Evolutionary conservation across 2,797 vertebrate genomes (phyloP), one percentile per base, ranked within the genome.

Genomic region (Threskiornis aethiopicus): DNA sequence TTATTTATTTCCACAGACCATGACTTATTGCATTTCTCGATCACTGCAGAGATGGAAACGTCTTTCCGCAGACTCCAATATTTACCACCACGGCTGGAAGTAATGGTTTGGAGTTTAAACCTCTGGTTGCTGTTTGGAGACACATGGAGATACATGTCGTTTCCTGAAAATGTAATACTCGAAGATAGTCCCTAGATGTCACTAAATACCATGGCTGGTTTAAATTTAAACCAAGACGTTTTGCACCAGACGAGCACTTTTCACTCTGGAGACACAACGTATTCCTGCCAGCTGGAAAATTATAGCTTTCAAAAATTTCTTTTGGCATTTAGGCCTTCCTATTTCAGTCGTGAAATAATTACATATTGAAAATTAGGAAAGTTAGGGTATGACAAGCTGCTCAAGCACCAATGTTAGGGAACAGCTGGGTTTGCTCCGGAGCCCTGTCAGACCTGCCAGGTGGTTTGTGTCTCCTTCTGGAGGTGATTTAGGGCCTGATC

Each of bases 181-280:
- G 0, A 66, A 78, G 55, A 20, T 24, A 57, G 90, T 95, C 97
- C 95, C 97, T 98, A 98, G 97, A 97, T 98, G 97, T 97, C 97
- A 96, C 96, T 97, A 59, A 97, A 97, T 75, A 95, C 96, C 96
- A 89, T 4, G 52, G 31, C 87, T 96, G 77, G 24, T 46, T 93
- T 87, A 44, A 84, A 62, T 18, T 18, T 3, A 33, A 75, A 44
- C 33, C 65, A n/a, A 57, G 33, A 2, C 3, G 3, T 31, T 86
- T 58, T 37, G 41, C 26, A 70, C 5, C n/a, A 35, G 18, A 9
- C 9, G 5, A 39, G 16, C 33, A 26, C 20, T 75, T 55, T 33
- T 39, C 35, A 21, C 7, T 57, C 67, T 29, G 24, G 7, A 72
- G 21, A 51, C 24, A 16, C 0, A 1, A 24, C 31, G 9, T 14